Conservation (phyloP, 2,888 invertebrate genomes). For the Dolichopus griseipennis region DNA sequence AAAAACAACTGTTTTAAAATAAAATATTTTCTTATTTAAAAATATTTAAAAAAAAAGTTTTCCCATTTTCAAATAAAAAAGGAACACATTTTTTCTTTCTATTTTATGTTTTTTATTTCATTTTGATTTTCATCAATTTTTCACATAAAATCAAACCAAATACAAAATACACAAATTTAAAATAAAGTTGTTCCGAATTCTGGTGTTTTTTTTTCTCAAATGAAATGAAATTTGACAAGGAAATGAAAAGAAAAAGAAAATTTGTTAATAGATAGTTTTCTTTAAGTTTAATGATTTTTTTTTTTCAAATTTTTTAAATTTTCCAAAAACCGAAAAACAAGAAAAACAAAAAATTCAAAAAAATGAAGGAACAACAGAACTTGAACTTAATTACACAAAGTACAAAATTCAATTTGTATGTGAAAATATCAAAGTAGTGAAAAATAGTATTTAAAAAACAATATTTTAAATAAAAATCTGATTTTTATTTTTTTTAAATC, state of each 20-base stretch:
- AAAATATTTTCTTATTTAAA: neutral
- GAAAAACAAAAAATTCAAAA: too few species aligned
- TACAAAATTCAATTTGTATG: too few species aligned
- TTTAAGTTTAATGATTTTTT: neutral
- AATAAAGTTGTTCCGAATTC: neutral
- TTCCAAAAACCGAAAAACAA: too few species aligned
- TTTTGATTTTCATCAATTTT: neutral
- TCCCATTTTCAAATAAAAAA: neutral
- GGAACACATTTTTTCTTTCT: neutral
- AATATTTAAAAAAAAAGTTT: neutral
- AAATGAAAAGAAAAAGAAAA: neutral
- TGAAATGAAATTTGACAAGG: too few species aligned
- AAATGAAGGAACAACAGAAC: too few species aligned
- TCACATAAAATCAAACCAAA: neutral
- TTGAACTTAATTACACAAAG: too few species aligned
- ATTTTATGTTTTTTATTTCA: neutral
- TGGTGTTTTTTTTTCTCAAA: neutral
- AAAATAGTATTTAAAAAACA: too few species aligned
- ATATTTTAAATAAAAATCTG: too few species aligned
- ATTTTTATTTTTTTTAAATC: too few species aligned
- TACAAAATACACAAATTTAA: neutral
- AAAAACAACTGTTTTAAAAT: neutral
- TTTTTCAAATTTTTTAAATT: neutral
- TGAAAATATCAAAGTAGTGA: too few species aligned
- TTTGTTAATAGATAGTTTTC: neutral